Percentiles rank a stretch among this genome's conserved stretches.
Conservation (phyloP, 2,113 vertebrate genomes). For the Ancistrus triradiatus region DNA sequence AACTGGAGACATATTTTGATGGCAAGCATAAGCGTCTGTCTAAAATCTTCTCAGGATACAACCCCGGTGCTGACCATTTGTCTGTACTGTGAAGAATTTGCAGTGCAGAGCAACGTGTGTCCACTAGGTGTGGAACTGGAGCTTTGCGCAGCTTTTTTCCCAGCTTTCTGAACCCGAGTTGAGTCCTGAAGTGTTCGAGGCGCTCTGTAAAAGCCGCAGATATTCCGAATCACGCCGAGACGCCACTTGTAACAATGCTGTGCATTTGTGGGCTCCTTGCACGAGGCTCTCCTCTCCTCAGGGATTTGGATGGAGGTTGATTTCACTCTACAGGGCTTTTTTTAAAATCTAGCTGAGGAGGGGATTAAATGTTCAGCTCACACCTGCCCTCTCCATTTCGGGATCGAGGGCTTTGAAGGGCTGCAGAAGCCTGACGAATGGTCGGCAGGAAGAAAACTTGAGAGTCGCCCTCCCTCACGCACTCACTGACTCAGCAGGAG, state of each 20-base stretch:
- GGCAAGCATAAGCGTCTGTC: too few species aligned
- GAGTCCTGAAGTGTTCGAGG: too few species aligned
- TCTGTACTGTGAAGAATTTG: too few species aligned
- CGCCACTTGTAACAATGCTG: neutral
- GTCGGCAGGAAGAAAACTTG: conserved; percentile 18
- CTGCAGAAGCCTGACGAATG: conserved; percentile 24
- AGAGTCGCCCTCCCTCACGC: conserved; percentile 1
- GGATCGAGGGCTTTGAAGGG: conserved; percentile 20
- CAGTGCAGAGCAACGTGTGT: too few species aligned
- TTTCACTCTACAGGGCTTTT: conserved; percentile 11
- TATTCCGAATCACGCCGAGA: too few species aligned
- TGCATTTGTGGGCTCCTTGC: neutral
- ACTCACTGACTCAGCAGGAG: conserved; percentile 3
- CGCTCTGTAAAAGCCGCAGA: too few species aligned
- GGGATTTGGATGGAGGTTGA: conserved; percentile 10
- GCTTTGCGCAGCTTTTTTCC: too few species aligned
- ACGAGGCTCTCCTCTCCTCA: neutral
- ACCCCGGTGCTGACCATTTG: too few species aligned
- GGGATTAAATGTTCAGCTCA: conserved; percentile 28
- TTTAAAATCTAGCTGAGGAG: conserved; percentile 21
- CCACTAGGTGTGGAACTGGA: too few species aligned
- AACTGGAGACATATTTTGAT: too few species aligned
- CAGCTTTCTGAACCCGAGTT: too few species aligned
- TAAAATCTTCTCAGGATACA: too few species aligned
- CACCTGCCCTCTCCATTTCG: conserved; percentile 35